Conservation (phyloP, 2,797 vertebrate species). For the Agapornis canus region DNA sequence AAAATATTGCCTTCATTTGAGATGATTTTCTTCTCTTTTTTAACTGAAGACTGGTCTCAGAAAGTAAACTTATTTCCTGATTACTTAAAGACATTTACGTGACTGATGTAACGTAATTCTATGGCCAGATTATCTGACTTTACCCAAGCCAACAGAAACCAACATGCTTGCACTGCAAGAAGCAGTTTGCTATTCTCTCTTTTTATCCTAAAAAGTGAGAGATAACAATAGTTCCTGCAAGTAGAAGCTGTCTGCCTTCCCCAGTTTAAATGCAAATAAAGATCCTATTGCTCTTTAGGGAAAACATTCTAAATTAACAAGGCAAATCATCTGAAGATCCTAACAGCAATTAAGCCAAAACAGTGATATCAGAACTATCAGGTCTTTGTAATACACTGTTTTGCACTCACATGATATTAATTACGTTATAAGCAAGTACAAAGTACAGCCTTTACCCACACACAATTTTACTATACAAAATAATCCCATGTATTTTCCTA, state of each 20-base stretch:
- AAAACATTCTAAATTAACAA: slow-evolving; percentile 42
- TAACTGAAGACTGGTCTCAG: accelerated
- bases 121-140: not conserved
- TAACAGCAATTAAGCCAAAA: slow-evolving; percentile 60
- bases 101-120: not conserved
- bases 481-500: not conserved
- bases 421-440: not conserved
- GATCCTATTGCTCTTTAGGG: slow-evolving; percentile 13
- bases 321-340: slow-evolving; percentile 19
- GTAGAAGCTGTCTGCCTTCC: not conserved
- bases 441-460: not conserved
- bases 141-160: not conserved
- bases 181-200: not conserved
- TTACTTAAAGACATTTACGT: not conserved
- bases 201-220: not conserved
- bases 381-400: not conserved
- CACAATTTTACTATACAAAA: not conserved
- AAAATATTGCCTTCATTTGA: not conserved
- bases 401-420: slow-evolving; percentile 39
- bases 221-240: not conserved
- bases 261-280: slow-evolving; percentile 30
- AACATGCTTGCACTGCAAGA: not conserved
- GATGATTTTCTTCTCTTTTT: not conserved
- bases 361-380: slow-evolving; percentile 16
- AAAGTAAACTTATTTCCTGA: not conserved